Percentiles rank a stretch among this genome's conserved stretches.
phyloP scores from a whole-genome alignment of 2,113 vertebrate genomes.

The Oryzias celebensis region DNA sequence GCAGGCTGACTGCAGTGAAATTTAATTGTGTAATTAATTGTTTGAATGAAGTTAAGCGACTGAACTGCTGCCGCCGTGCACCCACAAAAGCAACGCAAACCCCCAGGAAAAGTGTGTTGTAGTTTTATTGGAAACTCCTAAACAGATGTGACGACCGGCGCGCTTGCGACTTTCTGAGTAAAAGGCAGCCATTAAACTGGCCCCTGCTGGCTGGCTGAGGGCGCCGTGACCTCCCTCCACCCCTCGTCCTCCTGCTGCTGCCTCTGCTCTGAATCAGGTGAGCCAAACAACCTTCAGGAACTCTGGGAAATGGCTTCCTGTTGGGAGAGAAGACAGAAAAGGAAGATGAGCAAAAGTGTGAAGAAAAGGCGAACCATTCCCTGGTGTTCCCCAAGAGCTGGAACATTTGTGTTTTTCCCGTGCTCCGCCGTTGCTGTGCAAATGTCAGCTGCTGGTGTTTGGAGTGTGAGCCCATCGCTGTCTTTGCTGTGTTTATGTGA shows the following conservation, averaged over 20 bases:
- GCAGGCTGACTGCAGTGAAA: no score
- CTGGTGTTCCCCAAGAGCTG: constrained; percentile 37
- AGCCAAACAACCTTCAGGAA: constrained; percentile 49
- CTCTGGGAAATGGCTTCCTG: constrained; percentile 48
- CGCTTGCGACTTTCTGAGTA: constrained; percentile 54
- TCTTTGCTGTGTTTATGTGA: constrained; percentile 48
- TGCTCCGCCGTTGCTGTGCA: constrained; percentile 48
- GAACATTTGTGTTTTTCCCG: constrained; percentile 48
- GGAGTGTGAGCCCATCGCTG: constrained; percentile 43
- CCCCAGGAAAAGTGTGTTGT: constrained; percentile 30
- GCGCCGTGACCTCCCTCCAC: constrained; percentile 47
- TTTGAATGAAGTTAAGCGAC: no score
- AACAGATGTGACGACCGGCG: constrained; percentile 37
- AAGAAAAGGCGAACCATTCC: constrained; percentile 38
- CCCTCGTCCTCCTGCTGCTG: constrained; percentile 35
- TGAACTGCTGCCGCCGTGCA: neutral
- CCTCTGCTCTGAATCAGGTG: constrained; percentile 56
- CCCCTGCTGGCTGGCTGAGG: constrained; percentile 35
- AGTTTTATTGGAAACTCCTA: constrained; percentile 43
- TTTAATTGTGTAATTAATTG: no score
- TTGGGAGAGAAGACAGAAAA: constrained; percentile 44
- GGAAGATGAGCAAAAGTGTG: constrained; percentile 52
- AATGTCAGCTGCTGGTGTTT: constrained; percentile 64
- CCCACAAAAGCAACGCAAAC: constrained; percentile 6
- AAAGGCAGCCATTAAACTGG: constrained; percentile 48